These are phyloP conservation scores for Hemicrepidius hirtus DNA, from an alignment of 2,888 invertebrate genomes.

Conservation along the genomic window DNA sequence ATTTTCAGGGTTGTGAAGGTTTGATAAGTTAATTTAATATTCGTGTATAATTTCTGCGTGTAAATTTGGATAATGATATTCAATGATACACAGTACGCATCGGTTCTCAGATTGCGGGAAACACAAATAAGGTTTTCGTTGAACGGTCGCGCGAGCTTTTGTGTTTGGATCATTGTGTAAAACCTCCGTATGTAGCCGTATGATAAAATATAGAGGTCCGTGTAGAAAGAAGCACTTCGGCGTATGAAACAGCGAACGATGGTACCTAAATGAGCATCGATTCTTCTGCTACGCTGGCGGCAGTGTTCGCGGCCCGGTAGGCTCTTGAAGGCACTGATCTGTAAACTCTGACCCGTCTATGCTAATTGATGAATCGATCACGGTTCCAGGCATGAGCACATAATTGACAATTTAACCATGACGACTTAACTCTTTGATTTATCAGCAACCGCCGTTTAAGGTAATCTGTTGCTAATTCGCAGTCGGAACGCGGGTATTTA, in stretches of 20 bases:
- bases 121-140: slow-evolving; percentile 38
- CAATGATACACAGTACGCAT: slow-evolving; percentile 23
- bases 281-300: slow-evolving; percentile 57
- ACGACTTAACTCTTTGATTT: slow-evolving; percentile 47
- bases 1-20: neutral
- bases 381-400: slow-evolving; percentile 46
- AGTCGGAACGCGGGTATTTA: slow-evolving; percentile 33
- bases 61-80: slow-evolving; percentile 12
- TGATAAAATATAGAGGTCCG: slow-evolving; percentile 36
- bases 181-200: slow-evolving; percentile 34
- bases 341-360: slow-evolving; percentile 54
- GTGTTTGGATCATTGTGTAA: slow-evolving; percentile 38
- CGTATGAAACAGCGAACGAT: slow-evolving; percentile 55
- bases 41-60: slow-evolving; percentile 18
- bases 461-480: slow-evolving; percentile 45
- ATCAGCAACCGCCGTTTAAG: slow-evolving; percentile 28
- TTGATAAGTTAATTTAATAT: slow-evolving; percentile 11
- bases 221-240: slow-evolving; percentile 47
- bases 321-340: slow-evolving; percentile 51
- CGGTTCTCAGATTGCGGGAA: slow-evolving; percentile 35
- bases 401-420: slow-evolving; percentile 53
- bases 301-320: slow-evolving; percentile 53
- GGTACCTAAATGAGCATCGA: slow-evolving; percentile 55
- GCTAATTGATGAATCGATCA: slow-evolving; percentile 57
- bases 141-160: slow-evolving; percentile 39